Evolutionary conservation across 2,113 vertebrate species (phyloP), one percentile per base, ranked within the genome.

Genomic region (Antidorcas marsupialis): DNA sequence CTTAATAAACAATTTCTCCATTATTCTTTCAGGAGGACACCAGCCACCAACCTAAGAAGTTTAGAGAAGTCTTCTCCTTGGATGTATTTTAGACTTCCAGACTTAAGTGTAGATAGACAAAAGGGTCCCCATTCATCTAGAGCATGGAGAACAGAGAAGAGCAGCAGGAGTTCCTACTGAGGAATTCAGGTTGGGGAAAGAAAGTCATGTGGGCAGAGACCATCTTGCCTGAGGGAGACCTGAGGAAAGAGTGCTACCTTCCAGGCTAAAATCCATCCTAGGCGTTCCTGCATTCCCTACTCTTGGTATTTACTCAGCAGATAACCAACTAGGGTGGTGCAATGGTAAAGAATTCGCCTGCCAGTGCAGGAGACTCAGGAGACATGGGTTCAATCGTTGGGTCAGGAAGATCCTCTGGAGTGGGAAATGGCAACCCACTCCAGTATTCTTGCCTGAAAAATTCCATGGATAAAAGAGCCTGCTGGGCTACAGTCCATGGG

Each of bases 1-100:
- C 57, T 95, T 96, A 96, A 81, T 87, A 91, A 97, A 97, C 91
- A 97, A 94, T 92, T 96, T 96, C 55, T 88, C 55, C 94, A 88
- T 92, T 97, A 86, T 95, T 97, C 84, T 97, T 94, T 94, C 84
- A 95, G 89, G 67, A 97, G 78, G 82, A 47, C 27, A 89, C 81
- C 93, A 85, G 81, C 45, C 79, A 95, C 85, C 93, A 94, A 92
- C 96, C 62, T 97, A 89, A 95, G 94, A 90, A 91, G 57, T 84
- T 55, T 84, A 43, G 43, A 87, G 60, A 89, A 92, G 45, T 91
- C 84, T 89, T 95, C 96, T 96, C 57, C 85, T 94, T 95, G 39
- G 86, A 71, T 93, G 47, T 84, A 81, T 92, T 96, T 92, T 93
- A 87, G 71, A 87, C 9, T 89, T 83, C 28, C 76, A 85, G 59